Evolutionary conservation across 92 coral and sea anemone genomes (phyloP).

Genomic region (Bergia puertoricense): DNA sequence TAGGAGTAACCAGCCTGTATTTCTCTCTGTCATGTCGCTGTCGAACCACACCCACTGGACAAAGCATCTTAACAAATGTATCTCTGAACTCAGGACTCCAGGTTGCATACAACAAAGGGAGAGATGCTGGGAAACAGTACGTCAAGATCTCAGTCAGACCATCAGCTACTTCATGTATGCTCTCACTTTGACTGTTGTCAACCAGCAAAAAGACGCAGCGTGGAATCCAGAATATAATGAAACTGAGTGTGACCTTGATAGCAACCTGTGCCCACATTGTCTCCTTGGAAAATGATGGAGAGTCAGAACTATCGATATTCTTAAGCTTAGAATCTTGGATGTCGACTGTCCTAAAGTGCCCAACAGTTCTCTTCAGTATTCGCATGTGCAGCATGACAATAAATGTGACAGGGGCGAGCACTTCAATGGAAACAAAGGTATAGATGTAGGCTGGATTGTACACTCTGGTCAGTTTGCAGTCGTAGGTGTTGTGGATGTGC

Average conservation of each 20-base stretch:
- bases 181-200: conserved; percentile 75
- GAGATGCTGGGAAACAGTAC: conserved; percentile 81
- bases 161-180: conserved; percentile 81
- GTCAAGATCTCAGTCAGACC: conserved; percentile 86
- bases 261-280: conserved; percentile 73
- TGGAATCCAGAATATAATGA: conserved; percentile 85
- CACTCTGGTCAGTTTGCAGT: conserved; percentile 72
- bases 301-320: conserved; percentile 74
- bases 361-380: conserved; percentile 61
- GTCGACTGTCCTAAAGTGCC: conserved; percentile 68
- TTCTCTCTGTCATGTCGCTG: conserved; percentile 64
- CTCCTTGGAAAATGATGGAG: conserved; percentile 70
- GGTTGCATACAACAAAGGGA: conserved; percentile 71
- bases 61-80: conserved; percentile 66
- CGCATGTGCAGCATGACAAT: conserved; percentile 73
- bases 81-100: conserved; percentile 79
- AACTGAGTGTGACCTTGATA: conserved; percentile 73
- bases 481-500: conserved; percentile 42
- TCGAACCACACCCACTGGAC: conserved; percentile 69
- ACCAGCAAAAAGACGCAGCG: conserved; percentile 80
- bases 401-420: conserved; percentile 67
- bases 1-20: conserved; percentile 56
- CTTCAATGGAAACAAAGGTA: conserved; percentile 72
- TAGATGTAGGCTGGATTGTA: conserved; percentile 72
- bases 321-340: conserved; percentile 62